Evolutionary conservation across 2,113 vertebrate species (phyloP).

Genomic region (Marmota flaviventris): DNA sequence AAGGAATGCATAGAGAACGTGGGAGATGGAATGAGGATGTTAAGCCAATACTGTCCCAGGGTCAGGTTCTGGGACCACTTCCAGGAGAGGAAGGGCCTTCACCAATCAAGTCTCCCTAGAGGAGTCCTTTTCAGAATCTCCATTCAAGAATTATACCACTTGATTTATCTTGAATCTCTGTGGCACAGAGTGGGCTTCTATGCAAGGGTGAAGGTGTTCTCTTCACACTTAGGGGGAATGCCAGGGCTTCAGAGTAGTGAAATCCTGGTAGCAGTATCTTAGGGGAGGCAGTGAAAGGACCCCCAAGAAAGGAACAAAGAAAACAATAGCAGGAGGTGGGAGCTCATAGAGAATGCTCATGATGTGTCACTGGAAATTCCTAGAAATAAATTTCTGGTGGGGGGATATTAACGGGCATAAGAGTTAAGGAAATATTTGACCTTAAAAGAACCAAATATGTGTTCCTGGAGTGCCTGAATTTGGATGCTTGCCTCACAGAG

Average conservation of each 20-base stretch:
- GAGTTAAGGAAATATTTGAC: not conserved
- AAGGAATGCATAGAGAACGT: not conserved
- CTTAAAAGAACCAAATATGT: not conserved
- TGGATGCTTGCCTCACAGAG: not conserved
- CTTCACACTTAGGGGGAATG: not conserved
- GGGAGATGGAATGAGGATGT: not conserved
- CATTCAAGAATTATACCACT: not conserved
- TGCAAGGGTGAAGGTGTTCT: not conserved
- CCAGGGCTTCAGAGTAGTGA: not conserved
- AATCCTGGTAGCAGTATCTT: not conserved
- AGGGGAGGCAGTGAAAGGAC: not conserved
- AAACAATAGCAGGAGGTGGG: not conserved
- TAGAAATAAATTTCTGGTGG: not conserved
- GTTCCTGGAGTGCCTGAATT: not conserved
- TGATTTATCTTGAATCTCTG: not conserved
- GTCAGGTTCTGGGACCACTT: not conserved
- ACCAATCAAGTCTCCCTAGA: not conserved
- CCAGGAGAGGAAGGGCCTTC: not conserved
- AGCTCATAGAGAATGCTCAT: not conserved
- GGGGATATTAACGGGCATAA: not conserved
- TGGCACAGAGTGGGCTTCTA: not conserved
- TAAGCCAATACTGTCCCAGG: not conserved
- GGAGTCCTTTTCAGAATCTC: not conserved
- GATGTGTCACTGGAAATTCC: not conserved
- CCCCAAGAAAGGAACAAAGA: too few species aligned